Evolutionary conservation across 2,113 vertebrate genomes (phyloP).

Genomic region (Lonchura striata): DNA sequence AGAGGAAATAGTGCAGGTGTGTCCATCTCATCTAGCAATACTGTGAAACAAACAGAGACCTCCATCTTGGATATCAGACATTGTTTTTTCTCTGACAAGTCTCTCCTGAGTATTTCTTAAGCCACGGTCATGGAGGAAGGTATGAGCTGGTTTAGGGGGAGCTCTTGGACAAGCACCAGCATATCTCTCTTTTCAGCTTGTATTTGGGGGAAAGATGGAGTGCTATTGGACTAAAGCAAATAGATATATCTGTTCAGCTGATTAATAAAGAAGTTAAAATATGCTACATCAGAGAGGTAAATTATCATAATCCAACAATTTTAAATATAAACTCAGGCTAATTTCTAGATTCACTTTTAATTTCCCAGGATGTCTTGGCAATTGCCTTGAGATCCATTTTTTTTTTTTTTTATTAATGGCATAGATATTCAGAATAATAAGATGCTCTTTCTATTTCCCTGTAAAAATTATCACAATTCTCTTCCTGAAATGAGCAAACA

Average conservation of each 20-base stretch:
- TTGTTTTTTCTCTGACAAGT: neutral
- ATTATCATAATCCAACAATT: neutral
- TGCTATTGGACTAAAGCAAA: neutral
- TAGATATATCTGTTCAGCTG: neutral
- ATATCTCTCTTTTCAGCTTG: neutral
- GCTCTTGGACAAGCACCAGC: neutral
- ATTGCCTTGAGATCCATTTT: neutral
- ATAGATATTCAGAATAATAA: neutral
- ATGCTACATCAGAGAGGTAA: neutral
- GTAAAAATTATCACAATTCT: neutral
- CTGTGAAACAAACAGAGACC: fast-evolving
- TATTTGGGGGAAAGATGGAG: neutral
- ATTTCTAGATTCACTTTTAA: neutral
- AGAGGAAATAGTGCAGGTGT: neutral
- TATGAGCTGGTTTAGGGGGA: neutral
- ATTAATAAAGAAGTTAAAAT: neutral
- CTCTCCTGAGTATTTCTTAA: neutral
- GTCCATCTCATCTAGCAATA: neutral
- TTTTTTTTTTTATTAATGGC: neutral
- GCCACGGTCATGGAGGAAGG: neutral
- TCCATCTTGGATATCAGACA: neutral
- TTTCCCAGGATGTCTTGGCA: neutral
- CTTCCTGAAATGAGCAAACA: neutral
- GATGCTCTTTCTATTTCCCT: neutral
- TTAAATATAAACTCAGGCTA: neutral